Conservation (phyloP, 2,113 vertebrate species). For the Siniperca chuatsi region DNA sequence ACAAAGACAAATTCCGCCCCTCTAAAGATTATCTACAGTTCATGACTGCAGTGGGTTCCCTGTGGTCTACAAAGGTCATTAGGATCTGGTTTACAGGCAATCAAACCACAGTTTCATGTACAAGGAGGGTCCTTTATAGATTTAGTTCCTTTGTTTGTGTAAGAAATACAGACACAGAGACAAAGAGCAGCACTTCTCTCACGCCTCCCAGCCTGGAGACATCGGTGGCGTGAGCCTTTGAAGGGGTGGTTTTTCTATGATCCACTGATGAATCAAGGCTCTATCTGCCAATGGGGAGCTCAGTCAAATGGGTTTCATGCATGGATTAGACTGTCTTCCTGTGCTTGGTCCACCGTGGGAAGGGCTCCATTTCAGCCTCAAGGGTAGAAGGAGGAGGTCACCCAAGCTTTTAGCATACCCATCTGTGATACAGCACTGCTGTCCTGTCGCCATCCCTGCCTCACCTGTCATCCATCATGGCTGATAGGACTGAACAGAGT, state of each 20-base stretch:
- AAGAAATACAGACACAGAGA: constrained; percentile 29
- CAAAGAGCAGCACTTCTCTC: constrained; percentile 37
- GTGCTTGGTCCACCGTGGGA: constrained; percentile 47
- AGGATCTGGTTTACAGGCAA: neutral
- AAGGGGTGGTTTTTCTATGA: constrained; percentile 56
- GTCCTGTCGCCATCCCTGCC: constrained; percentile 42
- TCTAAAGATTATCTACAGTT: constrained; percentile 32
- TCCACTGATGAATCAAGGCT: constrained; percentile 57
- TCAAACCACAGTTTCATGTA: constrained; percentile 2
- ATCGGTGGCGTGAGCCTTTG: constrained; percentile 57
- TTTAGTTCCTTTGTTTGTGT: constrained; percentile 27
- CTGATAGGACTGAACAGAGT: constrained; percentile 27
- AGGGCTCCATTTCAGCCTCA: constrained; percentile 46
- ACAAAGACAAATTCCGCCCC: constrained; percentile 6
- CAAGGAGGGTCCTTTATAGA: constrained; percentile 28
- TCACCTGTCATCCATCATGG: constrained; percentile 58
- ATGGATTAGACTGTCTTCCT: constrained; percentile 59
- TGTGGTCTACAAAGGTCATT: constrained; percentile 32
- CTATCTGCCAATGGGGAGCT: constrained; percentile 53
- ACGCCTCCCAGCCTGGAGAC: constrained; percentile 45
- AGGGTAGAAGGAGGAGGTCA: constrained; percentile 43
- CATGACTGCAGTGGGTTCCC: neutral
- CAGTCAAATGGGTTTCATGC: constrained; percentile 68
- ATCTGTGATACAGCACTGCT: constrained; percentile 41
- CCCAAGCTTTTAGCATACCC: constrained; percentile 60